Conservation (phyloP, 2,797 vertebrate species). For the Synaphobranchus kaupii region DNA sequence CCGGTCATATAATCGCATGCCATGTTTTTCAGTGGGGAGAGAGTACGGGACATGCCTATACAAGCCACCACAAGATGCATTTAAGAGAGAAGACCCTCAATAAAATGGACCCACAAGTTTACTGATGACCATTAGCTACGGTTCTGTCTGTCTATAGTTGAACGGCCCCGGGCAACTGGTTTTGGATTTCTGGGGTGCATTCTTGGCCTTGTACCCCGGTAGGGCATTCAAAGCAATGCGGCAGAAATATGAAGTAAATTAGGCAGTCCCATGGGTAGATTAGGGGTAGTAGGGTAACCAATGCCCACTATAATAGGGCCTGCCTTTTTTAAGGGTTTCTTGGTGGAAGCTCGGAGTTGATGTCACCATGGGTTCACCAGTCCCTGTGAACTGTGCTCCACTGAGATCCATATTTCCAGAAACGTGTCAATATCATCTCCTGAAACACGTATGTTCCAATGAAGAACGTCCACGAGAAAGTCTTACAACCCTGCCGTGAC, state of each 20-base stretch:
- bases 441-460: neutral
- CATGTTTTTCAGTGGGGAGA: neutral
- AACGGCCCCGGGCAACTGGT: neutral
- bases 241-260: neutral
- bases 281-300: neutral
- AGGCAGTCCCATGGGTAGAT: neutral
- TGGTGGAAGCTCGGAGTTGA: neutral
- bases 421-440: neutral
- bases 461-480: neutral
- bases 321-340: neutral
- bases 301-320: neutral
- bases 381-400: neutral
- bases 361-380: neutral
- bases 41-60: neutral
- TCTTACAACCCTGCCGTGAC: neutral
- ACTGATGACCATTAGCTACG: neutral
- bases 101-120: neutral
- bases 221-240: neutral
- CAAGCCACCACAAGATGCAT: neutral
- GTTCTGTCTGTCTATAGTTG: neutral
- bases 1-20: neutral
- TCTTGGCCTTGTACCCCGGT: neutral
- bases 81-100: neutral
- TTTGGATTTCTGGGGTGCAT: neutral
- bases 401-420: neutral